Percentiles rank a stretch among this genome's conserved stretches.
Conservation (phyloP, 2,113 vertebrate species). For the Mohoua ochrocephala region DNA sequence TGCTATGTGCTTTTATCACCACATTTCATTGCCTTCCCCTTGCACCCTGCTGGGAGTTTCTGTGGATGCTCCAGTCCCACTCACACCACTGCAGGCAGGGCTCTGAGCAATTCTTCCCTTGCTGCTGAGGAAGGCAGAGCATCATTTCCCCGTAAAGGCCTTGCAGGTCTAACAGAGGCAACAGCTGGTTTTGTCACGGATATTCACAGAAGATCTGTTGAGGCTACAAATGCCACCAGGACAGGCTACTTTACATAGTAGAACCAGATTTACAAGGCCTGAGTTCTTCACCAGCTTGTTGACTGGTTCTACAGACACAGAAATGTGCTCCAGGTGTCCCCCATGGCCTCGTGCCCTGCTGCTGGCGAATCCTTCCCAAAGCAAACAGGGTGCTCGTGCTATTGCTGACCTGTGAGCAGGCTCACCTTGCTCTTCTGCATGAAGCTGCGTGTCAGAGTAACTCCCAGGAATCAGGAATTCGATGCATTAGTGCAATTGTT, state of each 20-base stretch:
- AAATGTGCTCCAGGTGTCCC: background rate
- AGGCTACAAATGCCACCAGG: background rate
- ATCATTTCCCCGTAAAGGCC: background rate
- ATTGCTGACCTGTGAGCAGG: background rate
- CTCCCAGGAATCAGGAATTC: background rate
- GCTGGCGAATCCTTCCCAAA: background rate
- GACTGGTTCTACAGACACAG: background rate
- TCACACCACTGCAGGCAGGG: background rate
- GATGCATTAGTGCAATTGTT: background rate
- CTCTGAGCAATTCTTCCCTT: background rate
- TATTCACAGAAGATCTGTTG: background rate
- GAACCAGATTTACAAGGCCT: background rate
- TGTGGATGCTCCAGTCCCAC: background rate
- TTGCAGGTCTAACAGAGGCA: background rate
- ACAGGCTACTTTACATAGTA: background rate
- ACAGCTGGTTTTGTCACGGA: background rate
- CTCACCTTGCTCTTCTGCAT: background rate
- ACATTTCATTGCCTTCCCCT: background rate
- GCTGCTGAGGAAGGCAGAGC: background rate
- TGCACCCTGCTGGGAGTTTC: background rate
- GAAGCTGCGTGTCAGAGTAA: background rate
- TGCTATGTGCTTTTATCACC: background rate
- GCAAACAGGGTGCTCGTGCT: background rate
- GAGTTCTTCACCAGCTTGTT: background rate
- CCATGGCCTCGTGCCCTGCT: rapidly evolving